phyloP scores from a whole-genome alignment of 2,113 vertebrate genomes.

The Equus quagga region DNA sequence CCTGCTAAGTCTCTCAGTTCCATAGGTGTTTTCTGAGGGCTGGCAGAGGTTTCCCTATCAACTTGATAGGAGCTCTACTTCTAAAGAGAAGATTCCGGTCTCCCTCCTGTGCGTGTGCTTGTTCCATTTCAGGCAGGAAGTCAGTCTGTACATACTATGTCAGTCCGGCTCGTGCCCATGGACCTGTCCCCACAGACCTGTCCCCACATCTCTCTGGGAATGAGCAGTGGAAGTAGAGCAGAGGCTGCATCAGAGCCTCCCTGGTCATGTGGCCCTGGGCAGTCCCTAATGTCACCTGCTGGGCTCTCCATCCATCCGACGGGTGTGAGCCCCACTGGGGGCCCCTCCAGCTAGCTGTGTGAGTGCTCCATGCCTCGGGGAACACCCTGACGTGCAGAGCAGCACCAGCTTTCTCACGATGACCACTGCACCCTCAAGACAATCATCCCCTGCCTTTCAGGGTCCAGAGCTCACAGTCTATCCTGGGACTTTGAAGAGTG shows the following conservation, averaged over 20 bases:
- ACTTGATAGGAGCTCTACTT: neutral
- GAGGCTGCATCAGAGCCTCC: neutral
- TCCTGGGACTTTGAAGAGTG: neutral
- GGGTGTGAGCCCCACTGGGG: neutral
- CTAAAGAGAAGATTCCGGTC: neutral
- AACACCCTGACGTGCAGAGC: rapidly evolving
- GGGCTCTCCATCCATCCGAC: neutral
- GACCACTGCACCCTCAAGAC: neutral
- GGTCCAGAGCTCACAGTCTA: neutral
- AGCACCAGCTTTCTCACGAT: too few species aligned
- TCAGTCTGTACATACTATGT: neutral
- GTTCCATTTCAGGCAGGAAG: neutral
- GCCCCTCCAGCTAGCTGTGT: neutral
- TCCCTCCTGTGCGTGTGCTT: neutral
- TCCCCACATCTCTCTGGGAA: neutral
- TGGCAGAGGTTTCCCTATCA: neutral
- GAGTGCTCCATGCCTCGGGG: neutral
- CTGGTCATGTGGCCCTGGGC: neutral
- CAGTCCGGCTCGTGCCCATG: neutral
- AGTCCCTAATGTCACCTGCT: neutral
- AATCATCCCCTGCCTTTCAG: neutral
- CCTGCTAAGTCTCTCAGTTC: neutral
- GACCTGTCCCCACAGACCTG: too few species aligned
- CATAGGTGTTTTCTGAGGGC: neutral
- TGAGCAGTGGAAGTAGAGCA: neutral